These are phyloP conservation scores for Pterophyllum scalare DNA, from an alignment of 2,113 vertebrate species.

Conservation along the genomic window DNA sequence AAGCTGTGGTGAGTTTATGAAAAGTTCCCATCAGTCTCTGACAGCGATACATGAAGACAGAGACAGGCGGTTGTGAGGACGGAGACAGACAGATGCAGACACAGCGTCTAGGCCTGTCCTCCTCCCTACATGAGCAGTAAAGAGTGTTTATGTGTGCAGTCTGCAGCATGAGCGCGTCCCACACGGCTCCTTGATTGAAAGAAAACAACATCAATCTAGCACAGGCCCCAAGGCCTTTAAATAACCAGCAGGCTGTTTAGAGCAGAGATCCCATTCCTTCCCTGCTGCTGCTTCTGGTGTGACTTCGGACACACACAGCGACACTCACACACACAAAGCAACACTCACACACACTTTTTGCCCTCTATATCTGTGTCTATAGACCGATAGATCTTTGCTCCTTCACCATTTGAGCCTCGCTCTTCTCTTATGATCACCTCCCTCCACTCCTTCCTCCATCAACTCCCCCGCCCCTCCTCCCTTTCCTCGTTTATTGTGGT, in stretches of 20 bases:
- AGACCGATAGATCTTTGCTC: constrained; percentile 11
- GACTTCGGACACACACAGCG: constrained; percentile 27
- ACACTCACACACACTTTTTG: constrained; percentile 1
- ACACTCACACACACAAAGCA: not conserved
- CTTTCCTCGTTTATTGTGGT: constrained; percentile 52
- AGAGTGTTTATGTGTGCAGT: constrained; percentile 60
- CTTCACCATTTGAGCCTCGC: constrained; percentile 13
- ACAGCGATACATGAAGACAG: not conserved
- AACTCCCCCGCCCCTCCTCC: not conserved
- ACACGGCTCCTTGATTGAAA: constrained; percentile 75
- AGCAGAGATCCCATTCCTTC: constrained; percentile 38
- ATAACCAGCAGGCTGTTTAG: constrained; percentile 68
- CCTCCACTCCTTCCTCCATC: not conserved
- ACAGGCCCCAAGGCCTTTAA: constrained; percentile 68
- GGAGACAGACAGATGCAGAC: constrained; percentile 37
- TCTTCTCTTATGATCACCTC: constrained; percentile 12
- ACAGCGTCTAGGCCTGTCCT: constrained; percentile 36
- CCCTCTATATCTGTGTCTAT: not conserved
- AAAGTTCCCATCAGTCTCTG: constrained; percentile 13
- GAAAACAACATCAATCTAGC: constrained; percentile 81
- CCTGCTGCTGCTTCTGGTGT: constrained; percentile 23
- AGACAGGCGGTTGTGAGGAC: not conserved
- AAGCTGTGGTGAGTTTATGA: not conserved
- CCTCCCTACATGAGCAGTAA: constrained; percentile 43
- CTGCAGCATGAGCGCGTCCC: constrained; percentile 64